Evolutionary conservation across 64 coral and sea anemone species (phyloP), one percentile per base, ranked within the genome.

Genomic region (Exaiptasia diaphana): DNA sequence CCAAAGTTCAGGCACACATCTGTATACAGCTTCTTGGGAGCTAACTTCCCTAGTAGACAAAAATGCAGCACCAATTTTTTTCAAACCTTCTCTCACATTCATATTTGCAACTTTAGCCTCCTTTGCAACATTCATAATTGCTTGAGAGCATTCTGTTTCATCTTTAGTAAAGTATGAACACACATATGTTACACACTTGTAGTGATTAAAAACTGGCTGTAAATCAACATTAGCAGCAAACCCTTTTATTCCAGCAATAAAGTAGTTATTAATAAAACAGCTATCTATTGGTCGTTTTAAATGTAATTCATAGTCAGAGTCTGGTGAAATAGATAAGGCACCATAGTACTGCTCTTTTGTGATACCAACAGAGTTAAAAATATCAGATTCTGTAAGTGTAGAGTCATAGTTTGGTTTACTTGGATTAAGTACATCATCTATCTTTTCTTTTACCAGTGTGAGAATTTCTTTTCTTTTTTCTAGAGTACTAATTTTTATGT

Each of bases 151-250:
- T n/a, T n/a, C n/a, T n/a, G n/a, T n/a, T n/a, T n/a, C n/a, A n/a
- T n/a, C n/a, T n/a, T n/a, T n/a, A n/a, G n/a, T n/a, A n/a, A n/a
- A n/a, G n/a, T n/a, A n/a, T n/a, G n/a, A n/a, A n/a, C 39, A 82
- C 29, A 82, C 61, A 69, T 68, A 82, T 7, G 82, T 85, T 55
- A 85, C 60, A 61, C 82, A 85, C 50, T 85, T 85, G 52, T 85
- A 85, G 33, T 85, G 67, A 74, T 85, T 73, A 32, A 85, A 85
- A 35, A 85, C 68, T 58, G 82, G 67, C 41, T 58, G 69, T 26
- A 74, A 73, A 46, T 86, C 83, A 86, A 86, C 83, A 86, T 86
- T 86, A 34, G 83, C 83, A 68, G 17, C 55, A n/a, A n/a, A n/a
- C 38, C 79, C 79, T 67, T 82, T 65, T 41, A 75, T 48, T 10